Base-by-base conservation (phyloP, 2,113 vertebrate genomes). In the Eulemur rufifrons region DNA sequence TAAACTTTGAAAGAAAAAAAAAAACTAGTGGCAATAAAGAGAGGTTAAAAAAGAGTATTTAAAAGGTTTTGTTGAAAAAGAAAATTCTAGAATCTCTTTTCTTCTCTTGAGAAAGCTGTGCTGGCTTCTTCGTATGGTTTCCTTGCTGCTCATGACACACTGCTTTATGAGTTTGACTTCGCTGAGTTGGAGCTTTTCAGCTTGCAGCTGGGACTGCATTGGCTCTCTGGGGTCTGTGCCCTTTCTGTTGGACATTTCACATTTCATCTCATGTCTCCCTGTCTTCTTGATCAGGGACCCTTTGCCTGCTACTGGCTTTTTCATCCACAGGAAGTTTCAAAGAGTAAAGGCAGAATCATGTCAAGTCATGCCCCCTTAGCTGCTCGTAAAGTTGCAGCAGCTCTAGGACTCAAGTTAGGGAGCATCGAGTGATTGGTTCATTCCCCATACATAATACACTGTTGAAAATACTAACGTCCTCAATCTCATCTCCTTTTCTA, bases 51-150 rank as follows among this genome's bases (percentile, higher is more conserved):
- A 83, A 54, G 56, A 66, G 45, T 29, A 80, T 39, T 50, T 92
- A 34, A 11, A 23, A 45, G 27, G 20, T 76, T 80, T 21, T 78
- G 77, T 61, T 9, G 3, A 52, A 45, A 37, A 81, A 63, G 47
- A 47, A 47, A 71, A 27, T 3, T 91, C 42, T 77, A 0, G 1
- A 69, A 29, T 39, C n/a, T 73, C 59, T 18, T 66, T 29, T 54
- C 47, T 39, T 74, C 29, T 85, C 52, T 66, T 42, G 8, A 71
- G 68, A 77, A 47, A 77, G 18, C 5, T 78, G 18, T 27, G 11
- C 29, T 34, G 32, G 52, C 21, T n/a, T 39, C 39, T 45, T 76
- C 3, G 0, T 9, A 5, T 4, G 4, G 13, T 52, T 23, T 47
- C 27, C 29, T 45, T 59, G 27, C 20, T 90, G n/a, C 81, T 83